Evolutionary conservation across 2,797 vertebrate genomes (phyloP).

Genomic region (Artibeus lituratus): DNA sequence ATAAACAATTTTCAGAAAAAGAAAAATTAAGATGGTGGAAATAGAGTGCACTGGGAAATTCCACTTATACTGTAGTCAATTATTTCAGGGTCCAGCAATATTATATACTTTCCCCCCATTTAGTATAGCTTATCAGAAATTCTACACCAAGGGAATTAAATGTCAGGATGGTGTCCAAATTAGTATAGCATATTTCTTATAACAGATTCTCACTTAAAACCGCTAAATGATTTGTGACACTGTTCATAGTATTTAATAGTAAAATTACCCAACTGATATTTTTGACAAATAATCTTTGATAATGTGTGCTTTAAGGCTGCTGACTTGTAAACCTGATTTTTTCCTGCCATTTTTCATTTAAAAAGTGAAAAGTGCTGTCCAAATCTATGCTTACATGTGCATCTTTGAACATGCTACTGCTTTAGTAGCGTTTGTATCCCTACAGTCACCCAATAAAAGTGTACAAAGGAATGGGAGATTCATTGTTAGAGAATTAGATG

Average conservation of each 20-base stretch:
- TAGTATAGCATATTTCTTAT: constrained; percentile 25
- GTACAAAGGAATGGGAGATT: not conserved
- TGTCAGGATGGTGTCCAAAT: constrained; percentile 58
- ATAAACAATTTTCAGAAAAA: constrained; percentile 71
- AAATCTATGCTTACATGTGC: not conserved
- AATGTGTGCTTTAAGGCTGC: constrained; percentile 44
- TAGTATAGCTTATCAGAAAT: constrained; percentile 70
- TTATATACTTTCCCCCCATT: constrained; percentile 62
- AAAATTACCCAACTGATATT: constrained; percentile 69
- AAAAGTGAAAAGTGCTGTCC: constrained; percentile 27
- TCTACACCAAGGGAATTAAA: constrained; percentile 66
- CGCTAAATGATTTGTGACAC: constrained; percentile 71
- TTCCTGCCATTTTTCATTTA: constrained; percentile 30
- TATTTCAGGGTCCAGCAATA: constrained; percentile 68
- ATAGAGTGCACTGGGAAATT: constrained; percentile 62
- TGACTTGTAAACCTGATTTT: constrained; percentile 34
- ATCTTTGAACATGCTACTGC: constrained; percentile 5
- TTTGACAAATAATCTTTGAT: constrained; percentile 69
- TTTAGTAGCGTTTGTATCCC: not conserved
- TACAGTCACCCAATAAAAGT: constrained; percentile 23
- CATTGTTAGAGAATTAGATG: not conserved
- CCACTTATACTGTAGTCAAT: constrained; percentile 69
- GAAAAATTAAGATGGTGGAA: constrained; percentile 66
- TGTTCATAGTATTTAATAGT: constrained; percentile 70
- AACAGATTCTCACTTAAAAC: constrained; percentile 59